These are phyloP conservation scores for Acanthurus lineatus DNA, from an alignment of 2,797 vertebrate genomes.

Conservation along the genomic window DNA sequence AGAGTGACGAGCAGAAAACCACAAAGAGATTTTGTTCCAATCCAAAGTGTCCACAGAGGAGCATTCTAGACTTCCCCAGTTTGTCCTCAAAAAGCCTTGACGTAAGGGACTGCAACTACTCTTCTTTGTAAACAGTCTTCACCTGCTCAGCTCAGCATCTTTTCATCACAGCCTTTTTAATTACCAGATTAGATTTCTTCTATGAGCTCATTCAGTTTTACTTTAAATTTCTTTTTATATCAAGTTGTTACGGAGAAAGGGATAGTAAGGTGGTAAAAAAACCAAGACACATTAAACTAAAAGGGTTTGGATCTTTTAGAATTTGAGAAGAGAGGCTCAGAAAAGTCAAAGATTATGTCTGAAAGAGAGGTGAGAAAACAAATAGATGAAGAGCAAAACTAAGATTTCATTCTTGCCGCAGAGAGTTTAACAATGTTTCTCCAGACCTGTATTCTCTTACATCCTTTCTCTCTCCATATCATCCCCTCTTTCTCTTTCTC, in stretches of 20 bases:
- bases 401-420: constrained; percentile 46
- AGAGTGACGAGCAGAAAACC: constrained; percentile 64
- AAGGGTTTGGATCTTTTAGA: constrained; percentile 13
- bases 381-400: constrained; percentile 33
- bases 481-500: constrained; percentile 11
- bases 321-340: constrained; percentile 8
- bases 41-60: constrained; percentile 60
- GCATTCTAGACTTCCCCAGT: constrained; percentile 53
- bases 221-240: neutral
- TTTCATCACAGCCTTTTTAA: constrained; percentile 24
- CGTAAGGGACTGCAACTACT: constrained; percentile 11
- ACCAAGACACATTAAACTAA: neutral
- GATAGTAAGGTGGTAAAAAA: constrained; percentile 2
- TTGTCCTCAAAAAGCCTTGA: constrained; percentile 58
- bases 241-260: neutral
- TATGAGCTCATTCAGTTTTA: neutral
- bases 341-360: constrained; percentile 12
- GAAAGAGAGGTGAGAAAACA: constrained; percentile 22
- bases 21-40: constrained; percentile 70
- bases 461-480: constrained; percentile 21
- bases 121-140: constrained; percentile 30
- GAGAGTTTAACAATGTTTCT: constrained; percentile 60
- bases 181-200: neutral
- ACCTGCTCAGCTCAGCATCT: constrained; percentile 29
- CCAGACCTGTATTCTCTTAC: constrained; percentile 59